phyloP scores from a whole-genome alignment of 2,797 vertebrate genomes.

The Tapera naevia region DNA sequence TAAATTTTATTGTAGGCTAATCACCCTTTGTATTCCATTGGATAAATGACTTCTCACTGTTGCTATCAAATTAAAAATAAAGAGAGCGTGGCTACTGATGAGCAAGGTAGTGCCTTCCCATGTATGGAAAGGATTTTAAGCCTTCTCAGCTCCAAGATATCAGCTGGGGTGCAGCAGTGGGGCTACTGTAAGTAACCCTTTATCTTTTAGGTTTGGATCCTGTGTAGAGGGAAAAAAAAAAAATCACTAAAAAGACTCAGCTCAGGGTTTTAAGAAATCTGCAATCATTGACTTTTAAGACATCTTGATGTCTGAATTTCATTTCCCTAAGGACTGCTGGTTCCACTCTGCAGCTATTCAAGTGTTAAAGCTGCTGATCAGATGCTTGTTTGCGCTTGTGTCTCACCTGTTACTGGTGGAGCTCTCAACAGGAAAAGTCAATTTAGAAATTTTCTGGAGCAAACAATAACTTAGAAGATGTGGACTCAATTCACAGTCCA shows the following conservation, averaged over 20 bases:
- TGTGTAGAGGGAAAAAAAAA: fast-evolving
- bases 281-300: neutral
- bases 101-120: neutral
- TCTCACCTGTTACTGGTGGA: neutral
- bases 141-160: neutral
- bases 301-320: neutral
- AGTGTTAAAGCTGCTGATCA: neutral
- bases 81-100: neutral
- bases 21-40: fast-evolving
- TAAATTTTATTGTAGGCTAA: neutral
- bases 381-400: neutral
- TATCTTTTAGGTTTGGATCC: neutral
- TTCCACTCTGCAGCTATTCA: neutral
- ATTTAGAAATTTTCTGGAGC: neutral
- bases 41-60: fast-evolving
- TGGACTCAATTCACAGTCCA: neutral
- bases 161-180: neutral
- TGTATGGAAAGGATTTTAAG: neutral
- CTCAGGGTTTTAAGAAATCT: neutral
- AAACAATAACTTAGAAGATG: neutral
- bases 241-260: neutral
- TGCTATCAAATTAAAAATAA: neutral
- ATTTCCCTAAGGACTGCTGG: neutral
- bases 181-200: fast-evolving
- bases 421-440: neutral